Evolutionary conservation across 2,888 invertebrate species (phyloP), one percentile per base, ranked within the genome.

Genomic region (Lasioglossum vierecki): DNA sequence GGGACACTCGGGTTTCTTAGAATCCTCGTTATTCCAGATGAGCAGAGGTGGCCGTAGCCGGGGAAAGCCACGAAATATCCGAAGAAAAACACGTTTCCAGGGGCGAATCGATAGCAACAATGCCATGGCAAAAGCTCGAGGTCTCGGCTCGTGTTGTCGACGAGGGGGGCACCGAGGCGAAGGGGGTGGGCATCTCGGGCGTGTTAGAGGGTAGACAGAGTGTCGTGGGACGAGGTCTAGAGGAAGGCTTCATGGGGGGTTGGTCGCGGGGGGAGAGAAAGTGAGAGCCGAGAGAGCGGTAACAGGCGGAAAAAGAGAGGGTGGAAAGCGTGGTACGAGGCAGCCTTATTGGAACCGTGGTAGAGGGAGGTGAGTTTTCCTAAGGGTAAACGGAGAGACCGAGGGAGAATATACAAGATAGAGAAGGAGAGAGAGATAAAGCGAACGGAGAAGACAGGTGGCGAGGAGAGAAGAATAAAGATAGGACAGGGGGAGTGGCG

Each of bases 81-180:
- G 88, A 92, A 92, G 93, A 94, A 94, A 94, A 93, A 93, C 91
- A 92, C 90, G 92, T 90, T 92, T 90, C 89, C 86, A 88, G 89
- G 88, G 87, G 74, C 90, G 90, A 94, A 94, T 94, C 94, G 93
- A 94, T 94, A 94, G 89, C 92, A 93, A 94, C 93, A 93, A 93
- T 93, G 91, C 89, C 88, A 91, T 91, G 91, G 91, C 91, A 91
- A 92, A 92, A 92, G 91, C 92, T 85, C 86, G 89, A 90, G 91
- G 93, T 91, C 93, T 92, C 84, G 66, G 83, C 22, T 35, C 78
- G 83, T 79, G 83, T 26, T 53, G 78, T 57, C 70, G 88, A 83
- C 80, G 80, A 82, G 80, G 78, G 15, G 63, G 63, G 30, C 63
- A 63, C 72, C 77, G 83, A 73, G 80, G 53, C 81, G 73, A 73